These are phyloP conservation scores for Cartodere bifasciata DNA, from an alignment of 2,888 invertebrate genomes.

Conservation along the genomic window DNA sequence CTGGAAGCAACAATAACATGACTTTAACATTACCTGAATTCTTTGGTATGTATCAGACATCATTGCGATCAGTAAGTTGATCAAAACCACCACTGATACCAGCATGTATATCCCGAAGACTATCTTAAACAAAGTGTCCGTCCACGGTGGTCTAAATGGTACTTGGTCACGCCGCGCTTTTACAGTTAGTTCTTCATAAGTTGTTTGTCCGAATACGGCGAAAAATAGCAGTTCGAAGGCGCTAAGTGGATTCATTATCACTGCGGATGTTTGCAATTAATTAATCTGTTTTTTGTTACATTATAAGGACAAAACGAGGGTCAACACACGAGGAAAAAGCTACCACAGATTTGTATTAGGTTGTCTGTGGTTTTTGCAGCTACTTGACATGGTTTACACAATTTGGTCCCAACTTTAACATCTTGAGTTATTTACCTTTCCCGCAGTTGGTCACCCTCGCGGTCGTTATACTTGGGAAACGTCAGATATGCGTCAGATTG, in stretches of 20 bases:
- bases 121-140: slow-evolving; percentile 75
- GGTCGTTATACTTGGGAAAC: no score
- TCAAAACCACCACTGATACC: slow-evolving; percentile 94
- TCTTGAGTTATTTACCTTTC: no score
- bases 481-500: no score
- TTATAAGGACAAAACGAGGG: no score
- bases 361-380: no score
- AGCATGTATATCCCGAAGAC: slow-evolving; percentile 96
- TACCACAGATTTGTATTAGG: no score
- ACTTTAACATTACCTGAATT: slow-evolving; percentile 81
- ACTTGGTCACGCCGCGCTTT: slow-evolving; percentile 53
- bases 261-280: no score
- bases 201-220: slow-evolving; percentile 92
- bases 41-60: slow-evolving; percentile 99
- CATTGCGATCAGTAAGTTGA: slow-evolving; percentile 99
- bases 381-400: no score
- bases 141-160: slow-evolving; percentile 68
- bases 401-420: no score
- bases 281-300: no score
- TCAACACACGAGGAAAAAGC: no score
- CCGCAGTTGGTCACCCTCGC: no score
- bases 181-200: slow-evolving; percentile 59
- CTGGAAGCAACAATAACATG: slow-evolving; percentile 51
- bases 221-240: slow-evolving; percentile 97
- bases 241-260: slow-evolving; percentile 75